Evolutionary conservation across 53 echinoderm and acorn worm species (phyloP).

Genomic region (Actinopyga echinites): DNA sequence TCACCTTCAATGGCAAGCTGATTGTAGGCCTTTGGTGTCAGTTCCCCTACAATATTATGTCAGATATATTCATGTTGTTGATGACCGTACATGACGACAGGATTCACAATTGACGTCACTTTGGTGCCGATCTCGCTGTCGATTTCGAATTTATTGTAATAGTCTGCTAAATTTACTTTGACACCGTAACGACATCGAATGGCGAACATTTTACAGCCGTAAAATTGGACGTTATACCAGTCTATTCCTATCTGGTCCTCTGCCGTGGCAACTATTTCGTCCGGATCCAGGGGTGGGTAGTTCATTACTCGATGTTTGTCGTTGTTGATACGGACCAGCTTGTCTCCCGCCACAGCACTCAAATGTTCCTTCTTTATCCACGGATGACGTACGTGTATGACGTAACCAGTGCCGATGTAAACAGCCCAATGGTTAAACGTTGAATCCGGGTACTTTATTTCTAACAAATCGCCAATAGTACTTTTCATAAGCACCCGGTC

Average conservation of each 20-base stretch:
- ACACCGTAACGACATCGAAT: conserved; percentile 90
- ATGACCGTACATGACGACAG: conserved; percentile 87
- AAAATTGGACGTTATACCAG: conserved; percentile 96
- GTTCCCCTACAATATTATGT: neutral
- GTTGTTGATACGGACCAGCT: conserved; percentile 81
- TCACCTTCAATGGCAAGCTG: too few relatives aligned
- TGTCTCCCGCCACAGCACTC: conserved; percentile 59
- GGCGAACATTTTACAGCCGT: conserved; percentile 95
- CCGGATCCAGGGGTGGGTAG: conserved; percentile 55
- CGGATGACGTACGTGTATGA: conserved; percentile 90
- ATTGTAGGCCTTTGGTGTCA: neutral
- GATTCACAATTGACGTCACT: conserved; percentile 72
- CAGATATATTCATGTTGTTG: conserved; percentile 76
- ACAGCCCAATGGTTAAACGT: conserved; percentile 98
- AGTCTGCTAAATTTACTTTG: conserved; percentile 84
- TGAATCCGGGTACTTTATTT: conserved; percentile 76
- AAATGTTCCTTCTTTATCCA: conserved; percentile 83
- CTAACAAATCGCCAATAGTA: conserved; percentile 81
- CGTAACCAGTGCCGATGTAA: conserved; percentile 84
- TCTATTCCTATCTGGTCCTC: conserved; percentile 85
- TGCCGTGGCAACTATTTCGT: conserved; percentile 82
- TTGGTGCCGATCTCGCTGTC: conserved; percentile 56
- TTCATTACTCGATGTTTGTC: conserved; percentile 75
- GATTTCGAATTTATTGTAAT: conserved; percentile 71
- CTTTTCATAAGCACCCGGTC: conserved; percentile 72